A percentile compares a stretch with the other conserved stretches of the same genome.
Evolutionary conservation across 1,140 invertebrate species (phyloP).

Genomic region (Reticulitermes speratus): DNA sequence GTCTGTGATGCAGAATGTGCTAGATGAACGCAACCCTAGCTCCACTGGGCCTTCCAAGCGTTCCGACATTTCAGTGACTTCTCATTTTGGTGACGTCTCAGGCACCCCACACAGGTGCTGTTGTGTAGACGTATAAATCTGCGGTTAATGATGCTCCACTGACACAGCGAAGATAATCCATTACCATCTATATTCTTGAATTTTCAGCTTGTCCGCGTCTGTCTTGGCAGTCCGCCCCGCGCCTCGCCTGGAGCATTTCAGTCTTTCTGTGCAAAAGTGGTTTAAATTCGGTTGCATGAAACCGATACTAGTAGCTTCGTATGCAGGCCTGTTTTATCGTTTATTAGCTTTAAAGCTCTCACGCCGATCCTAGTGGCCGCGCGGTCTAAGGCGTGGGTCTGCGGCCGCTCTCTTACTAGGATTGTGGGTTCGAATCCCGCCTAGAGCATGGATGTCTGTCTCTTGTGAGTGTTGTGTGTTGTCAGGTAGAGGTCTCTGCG

Average conservation of each 20-base stretch:
- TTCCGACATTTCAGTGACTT: conserved; percentile 6
- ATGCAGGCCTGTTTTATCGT: too few relatives aligned
- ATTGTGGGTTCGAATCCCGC: too few relatives aligned
- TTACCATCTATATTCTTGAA: conserved; percentile 10
- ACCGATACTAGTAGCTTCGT: too few relatives aligned
- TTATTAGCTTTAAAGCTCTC: too few relatives aligned
- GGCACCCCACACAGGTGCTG: conserved; percentile 3
- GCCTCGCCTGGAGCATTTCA: background rate
- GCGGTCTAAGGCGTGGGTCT: too few relatives aligned
- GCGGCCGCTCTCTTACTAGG: too few relatives aligned
- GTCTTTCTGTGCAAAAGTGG: background rate
- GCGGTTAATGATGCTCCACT: conserved; percentile 14
- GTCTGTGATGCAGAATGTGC: background rate
- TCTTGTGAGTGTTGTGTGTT: too few relatives aligned
- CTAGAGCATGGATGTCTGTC: too few relatives aligned
- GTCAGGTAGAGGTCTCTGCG: too few relatives aligned
- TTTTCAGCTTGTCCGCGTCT: background rate
- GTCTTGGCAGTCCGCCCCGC: background rate
- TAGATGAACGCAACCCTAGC: background rate
- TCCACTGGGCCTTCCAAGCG: background rate
- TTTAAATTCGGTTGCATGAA: too few relatives aligned
- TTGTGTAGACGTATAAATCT: background rate
- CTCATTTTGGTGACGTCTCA: background rate
- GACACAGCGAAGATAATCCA: conserved; percentile 10
- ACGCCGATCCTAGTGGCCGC: too few relatives aligned